Percentiles rank a stretch among this genome's conserved stretches.
Evolutionary conservation across 2,797 vertebrate genomes (phyloP).

Genomic region (Microhierax caerulescens): DNA sequence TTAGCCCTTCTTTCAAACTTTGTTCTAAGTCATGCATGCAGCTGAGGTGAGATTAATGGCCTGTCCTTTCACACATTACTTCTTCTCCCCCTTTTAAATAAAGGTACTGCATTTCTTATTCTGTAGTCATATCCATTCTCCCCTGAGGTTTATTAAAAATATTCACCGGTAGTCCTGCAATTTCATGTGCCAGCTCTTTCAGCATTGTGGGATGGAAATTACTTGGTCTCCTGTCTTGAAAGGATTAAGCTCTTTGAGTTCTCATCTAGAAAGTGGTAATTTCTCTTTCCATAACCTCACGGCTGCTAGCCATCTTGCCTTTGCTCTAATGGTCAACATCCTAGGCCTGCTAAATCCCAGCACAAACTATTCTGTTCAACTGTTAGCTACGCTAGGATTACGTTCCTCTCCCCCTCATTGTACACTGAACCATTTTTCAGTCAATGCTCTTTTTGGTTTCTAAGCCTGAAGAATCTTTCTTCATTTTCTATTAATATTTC

Average conservation of each 20-base stretch:
- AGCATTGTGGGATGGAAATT: background rate
- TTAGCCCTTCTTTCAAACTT: conserved; percentile 15
- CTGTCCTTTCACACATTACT: conserved; percentile 8
- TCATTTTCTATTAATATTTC: background rate
- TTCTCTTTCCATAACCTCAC: background rate
- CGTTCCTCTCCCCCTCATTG: background rate
- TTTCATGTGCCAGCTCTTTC: background rate
- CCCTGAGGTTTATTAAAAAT: background rate
- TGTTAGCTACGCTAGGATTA: background rate
- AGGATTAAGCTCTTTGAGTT: background rate
- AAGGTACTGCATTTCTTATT: background rate
- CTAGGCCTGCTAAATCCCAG: background rate
- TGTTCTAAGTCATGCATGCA: background rate
- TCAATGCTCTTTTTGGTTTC: background rate
- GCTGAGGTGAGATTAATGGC: conserved; percentile 31
- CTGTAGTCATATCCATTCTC: background rate
- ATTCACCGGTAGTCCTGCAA: background rate
- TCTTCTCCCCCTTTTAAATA: background rate
- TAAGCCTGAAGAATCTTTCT: background rate
- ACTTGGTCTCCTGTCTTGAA: background rate
- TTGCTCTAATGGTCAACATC: background rate
- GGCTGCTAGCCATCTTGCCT: background rate
- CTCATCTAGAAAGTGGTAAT: background rate
- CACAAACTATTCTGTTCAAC: background rate
- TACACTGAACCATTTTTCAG: background rate